Evolutionary conservation across 2,113 vertebrate genomes (phyloP), one percentile per base, ranked within the genome.

Genomic region (Ascaphus truei): DNA sequence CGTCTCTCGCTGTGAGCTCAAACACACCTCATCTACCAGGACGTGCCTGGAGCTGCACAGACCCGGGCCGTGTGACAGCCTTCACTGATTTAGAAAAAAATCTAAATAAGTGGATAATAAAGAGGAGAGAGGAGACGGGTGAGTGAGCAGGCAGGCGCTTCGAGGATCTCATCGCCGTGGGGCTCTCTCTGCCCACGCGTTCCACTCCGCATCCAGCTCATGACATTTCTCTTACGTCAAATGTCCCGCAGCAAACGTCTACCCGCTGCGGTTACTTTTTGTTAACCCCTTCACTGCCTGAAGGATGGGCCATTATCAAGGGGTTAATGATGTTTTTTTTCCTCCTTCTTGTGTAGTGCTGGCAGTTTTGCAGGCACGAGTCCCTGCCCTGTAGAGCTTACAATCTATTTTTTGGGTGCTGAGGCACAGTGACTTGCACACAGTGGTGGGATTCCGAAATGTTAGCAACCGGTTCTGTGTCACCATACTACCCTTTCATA

Each of bases 21-120:
- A 23, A 52, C 64, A 57, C 64, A 45, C 51, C 64, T 25, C 64
- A 25, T 7, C 47, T 5, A 2, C 60, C 20, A 30, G 64, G 55
- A 68, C 64, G 47, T 45, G 64, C 43, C 64, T 55, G 11, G 64
- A 68, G 27, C 64, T 58, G 64, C 52, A 22, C 23, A 7, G 22
- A 31, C 62, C 18, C 15, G 9, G 27, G 25, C n/a, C 51, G n/a
- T n/a, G n/a, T 56, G 51, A 67, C 52, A 33, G 30, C 56, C 37
- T 30, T 30, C 25, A 10, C 26, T 57, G 26, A 45, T 23, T 2
- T n/a, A 27, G 26, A n/a, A 53, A n/a, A n/a, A n/a, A 34, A 37
- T 30, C 62, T 41, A 53, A 55, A 31, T 37, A 66, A 39, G 10
- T 16, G 16, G 34, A 55, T 53, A 53, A 53, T 53, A 31, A 31